A percentile compares a stretch with the other conserved stretches of the same genome.
Evolutionary conservation across 1,140 invertebrate species (phyloP).

Genomic region (Philaenus spumarius): DNA sequence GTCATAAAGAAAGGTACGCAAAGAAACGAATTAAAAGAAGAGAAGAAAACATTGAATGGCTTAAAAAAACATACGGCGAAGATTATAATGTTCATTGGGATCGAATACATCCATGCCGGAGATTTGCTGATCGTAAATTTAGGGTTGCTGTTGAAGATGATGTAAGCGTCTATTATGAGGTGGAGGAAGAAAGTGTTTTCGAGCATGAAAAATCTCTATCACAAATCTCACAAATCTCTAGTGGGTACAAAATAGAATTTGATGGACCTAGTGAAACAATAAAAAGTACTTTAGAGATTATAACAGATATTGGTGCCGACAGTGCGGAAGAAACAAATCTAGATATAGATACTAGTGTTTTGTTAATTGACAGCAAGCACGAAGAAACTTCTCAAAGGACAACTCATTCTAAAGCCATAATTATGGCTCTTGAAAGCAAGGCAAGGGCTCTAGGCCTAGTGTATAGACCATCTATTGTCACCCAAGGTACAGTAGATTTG

Average conservation of each 20-base stretch:
- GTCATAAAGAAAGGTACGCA: constrained; percentile 7
- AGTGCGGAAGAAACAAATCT: background rate
- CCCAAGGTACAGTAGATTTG: too few species aligned
- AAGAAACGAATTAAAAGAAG: constrained; percentile 8
- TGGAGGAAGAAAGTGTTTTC: too few species aligned
- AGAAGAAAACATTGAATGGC: constrained; percentile 5
- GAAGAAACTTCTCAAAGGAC: too few species aligned
- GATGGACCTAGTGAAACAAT: background rate
- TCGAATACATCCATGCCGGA: background rate
- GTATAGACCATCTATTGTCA: background rate
- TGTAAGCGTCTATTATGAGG: too few species aligned
- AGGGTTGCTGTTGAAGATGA: background rate
- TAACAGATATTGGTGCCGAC: background rate
- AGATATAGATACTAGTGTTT: background rate
- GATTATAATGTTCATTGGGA: constrained; percentile 13
- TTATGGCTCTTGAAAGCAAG: background rate
- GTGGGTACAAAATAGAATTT: background rate
- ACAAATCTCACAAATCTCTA: background rate
- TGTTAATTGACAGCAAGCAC: too few species aligned
- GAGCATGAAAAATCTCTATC: background rate
- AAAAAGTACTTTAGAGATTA: constrained; percentile 6
- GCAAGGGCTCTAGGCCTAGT: background rate
- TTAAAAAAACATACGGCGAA: constrained; percentile 12
- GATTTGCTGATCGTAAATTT: constrained; percentile 11
- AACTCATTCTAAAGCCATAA: background rate